Conservation (phyloP, 2,888 invertebrate species). For the Pandemis corylana region DNA sequence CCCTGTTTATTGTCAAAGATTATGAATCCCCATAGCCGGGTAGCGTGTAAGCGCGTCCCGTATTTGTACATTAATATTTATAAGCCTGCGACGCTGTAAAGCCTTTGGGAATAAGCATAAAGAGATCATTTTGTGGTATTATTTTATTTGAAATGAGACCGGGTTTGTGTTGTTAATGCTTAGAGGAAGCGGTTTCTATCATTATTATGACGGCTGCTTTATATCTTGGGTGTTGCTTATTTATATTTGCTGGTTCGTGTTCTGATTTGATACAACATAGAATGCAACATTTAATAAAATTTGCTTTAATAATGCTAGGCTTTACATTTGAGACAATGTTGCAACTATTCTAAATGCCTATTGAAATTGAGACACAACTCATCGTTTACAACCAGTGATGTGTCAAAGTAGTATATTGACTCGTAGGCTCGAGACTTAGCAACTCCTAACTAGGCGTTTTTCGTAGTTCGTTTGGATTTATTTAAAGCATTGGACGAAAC, state of each 20-base stretch:
- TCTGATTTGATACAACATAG: slow-evolving; percentile 22
- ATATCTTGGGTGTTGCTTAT: slow-evolving; percentile 34
- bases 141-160: slow-evolving; percentile 42
- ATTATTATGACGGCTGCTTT: slow-evolving; percentile 41
- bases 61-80: slow-evolving; percentile 60
- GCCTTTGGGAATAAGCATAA: slow-evolving; percentile 40
- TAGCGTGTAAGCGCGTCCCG: slow-evolving; percentile 45
- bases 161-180: slow-evolving; percentile 40
- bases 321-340: too few species aligned
- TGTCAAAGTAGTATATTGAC: too few species aligned
- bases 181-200: slow-evolving; percentile 42
- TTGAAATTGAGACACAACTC: too few species aligned
- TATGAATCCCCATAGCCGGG: slow-evolving; percentile 58
- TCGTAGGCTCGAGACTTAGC: too few species aligned
- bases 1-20: slow-evolving; percentile 72
- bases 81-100: slow-evolving; percentile 44
- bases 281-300: slow-evolving; percentile 23
- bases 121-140: slow-evolving; percentile 40
- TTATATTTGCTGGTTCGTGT: slow-evolving; percentile 28
- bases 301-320: slow-evolving; percentile 4
- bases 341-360: too few species aligned
- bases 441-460: too few species aligned
- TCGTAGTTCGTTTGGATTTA: slow-evolving; percentile 25
- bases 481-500: slow-evolving; percentile 26
- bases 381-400: too few species aligned